phyloP scores from a whole-genome alignment of 1,140 invertebrate species.

The Halesus radiatus region DNA sequence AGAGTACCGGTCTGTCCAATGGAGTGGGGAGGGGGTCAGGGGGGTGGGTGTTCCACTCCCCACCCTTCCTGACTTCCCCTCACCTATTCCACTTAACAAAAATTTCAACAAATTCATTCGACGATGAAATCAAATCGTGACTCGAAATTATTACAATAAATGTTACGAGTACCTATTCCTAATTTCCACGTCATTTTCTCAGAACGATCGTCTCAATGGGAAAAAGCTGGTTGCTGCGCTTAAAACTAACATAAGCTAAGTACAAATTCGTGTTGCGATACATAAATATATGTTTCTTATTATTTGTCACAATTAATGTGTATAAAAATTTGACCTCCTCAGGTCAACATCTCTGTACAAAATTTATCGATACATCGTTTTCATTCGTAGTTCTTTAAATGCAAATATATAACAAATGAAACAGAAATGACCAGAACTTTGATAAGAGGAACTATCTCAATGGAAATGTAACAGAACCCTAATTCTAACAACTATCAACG shows the following conservation, averaged over 20 bases:
- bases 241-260: slow-evolving; percentile 55
- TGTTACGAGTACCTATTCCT: slow-evolving; percentile 26
- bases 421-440: slow-evolving; percentile 31
- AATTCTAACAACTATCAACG: slow-evolving; percentile 16
- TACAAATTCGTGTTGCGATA: slow-evolving; percentile 54
- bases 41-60: slow-evolving; percentile 54
- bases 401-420: slow-evolving; percentile 32
- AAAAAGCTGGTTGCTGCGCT: slow-evolving; percentile 21
- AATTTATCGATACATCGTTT: slow-evolving; percentile 31
- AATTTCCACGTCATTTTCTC: background rate
- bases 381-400: slow-evolving; percentile 29
- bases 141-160: slow-evolving; percentile 7
- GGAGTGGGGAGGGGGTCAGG: slow-evolving; percentile 11
- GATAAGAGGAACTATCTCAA: slow-evolving; percentile 37
- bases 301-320: slow-evolving; percentile 43
- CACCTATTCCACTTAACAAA: background rate
- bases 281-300: slow-evolving; percentile 45
- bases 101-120: slow-evolving; percentile 22
- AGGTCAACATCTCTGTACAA: slow-evolving; percentile 31
- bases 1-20: slow-evolving; percentile 30
- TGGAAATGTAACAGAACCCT: slow-evolving; percentile 47
- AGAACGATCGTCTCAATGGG: background rate
- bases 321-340: slow-evolving; percentile 34
- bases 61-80: background rate
- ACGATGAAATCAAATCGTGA: slow-evolving; percentile 14